Conservation (phyloP, 2,888 invertebrate species). For the Nephrotoma appendiculata region DNA sequence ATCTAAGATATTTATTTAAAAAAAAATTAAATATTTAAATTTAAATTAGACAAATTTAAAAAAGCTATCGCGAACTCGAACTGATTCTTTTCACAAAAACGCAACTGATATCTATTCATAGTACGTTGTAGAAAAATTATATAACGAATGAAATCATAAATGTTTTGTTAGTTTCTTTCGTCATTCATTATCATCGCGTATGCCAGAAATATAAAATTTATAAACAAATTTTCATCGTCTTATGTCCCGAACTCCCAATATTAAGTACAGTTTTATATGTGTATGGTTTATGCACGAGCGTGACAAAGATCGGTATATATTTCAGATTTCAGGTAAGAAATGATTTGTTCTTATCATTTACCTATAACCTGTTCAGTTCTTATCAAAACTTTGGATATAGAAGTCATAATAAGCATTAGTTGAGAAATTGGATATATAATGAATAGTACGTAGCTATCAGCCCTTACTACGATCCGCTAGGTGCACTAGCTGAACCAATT, state of each 20-base stretch:
- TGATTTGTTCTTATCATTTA: background rate
- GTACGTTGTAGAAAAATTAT: background rate
- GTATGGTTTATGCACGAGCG: too few species aligned
- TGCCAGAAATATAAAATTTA: background rate
- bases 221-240: background rate
- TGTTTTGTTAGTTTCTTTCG: background rate
- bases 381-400: background rate
- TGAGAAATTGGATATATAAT: background rate
- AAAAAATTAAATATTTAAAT: too few species aligned
- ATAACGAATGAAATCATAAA: background rate
- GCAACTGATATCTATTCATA: too few species aligned
- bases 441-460: too few species aligned
- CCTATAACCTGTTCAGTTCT: background rate
- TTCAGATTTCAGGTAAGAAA: background rate
- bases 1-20: too few species aligned
- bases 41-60: too few species aligned
- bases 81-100: too few species aligned
- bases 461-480: too few species aligned
- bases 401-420: background rate
- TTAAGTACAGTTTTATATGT: too few species aligned
- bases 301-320: background rate
- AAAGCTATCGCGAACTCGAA: too few species aligned
- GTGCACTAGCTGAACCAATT: too few species aligned
- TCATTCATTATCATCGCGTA: background rate
- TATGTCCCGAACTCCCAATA: background rate